Percentiles rank a stretch among this genome's conserved stretches.
These are phyloP conservation scores for Tinea pellionella DNA, from an alignment of 2,888 invertebrate species.

Conservation along the genomic window DNA sequence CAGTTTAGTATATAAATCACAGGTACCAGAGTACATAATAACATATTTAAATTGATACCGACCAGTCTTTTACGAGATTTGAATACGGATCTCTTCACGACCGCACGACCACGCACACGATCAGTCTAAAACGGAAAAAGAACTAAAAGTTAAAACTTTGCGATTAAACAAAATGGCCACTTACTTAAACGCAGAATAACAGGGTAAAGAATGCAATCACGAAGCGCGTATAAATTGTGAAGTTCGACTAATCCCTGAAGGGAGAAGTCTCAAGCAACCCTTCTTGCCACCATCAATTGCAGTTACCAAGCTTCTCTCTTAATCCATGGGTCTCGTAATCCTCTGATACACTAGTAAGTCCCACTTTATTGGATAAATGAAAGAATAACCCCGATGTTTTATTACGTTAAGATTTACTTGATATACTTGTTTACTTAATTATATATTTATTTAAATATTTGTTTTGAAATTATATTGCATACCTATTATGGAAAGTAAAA, in stretches of 20 bases:
- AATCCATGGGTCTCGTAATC: slow-evolving; percentile 14
- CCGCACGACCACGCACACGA: too few species aligned
- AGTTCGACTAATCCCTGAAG: slow-evolving; percentile 12
- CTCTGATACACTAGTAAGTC: slow-evolving; percentile 12
- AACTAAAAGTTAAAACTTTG: too few species aligned
- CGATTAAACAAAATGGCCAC: too few species aligned
- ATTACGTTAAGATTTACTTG: neutral
- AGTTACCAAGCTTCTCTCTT: slow-evolving; percentile 13
- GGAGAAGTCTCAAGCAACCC: slow-evolving; percentile 10
- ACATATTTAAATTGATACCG: too few species aligned
- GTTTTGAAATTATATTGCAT: too few species aligned
- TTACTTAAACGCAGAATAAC: neutral
- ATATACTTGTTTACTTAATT: neutral
- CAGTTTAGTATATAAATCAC: too few species aligned
- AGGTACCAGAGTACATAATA: too few species aligned
- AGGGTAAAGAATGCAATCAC: slow-evolving; percentile 2
- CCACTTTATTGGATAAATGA: slow-evolving; percentile 4
- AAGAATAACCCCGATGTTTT: neutral
- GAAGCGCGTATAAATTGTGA: slow-evolving; percentile 12
- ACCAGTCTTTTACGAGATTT: too few species aligned
- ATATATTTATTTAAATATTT: neutral
- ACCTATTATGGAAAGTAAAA: too few species aligned
- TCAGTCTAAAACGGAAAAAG: too few species aligned
- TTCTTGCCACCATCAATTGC: slow-evolving; percentile 13
- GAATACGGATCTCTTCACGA: too few species aligned